Evolutionary conservation across 2,888 invertebrate species (phyloP), one percentile per base, ranked within the genome.

Genomic region (Epiblema foenella): DNA sequence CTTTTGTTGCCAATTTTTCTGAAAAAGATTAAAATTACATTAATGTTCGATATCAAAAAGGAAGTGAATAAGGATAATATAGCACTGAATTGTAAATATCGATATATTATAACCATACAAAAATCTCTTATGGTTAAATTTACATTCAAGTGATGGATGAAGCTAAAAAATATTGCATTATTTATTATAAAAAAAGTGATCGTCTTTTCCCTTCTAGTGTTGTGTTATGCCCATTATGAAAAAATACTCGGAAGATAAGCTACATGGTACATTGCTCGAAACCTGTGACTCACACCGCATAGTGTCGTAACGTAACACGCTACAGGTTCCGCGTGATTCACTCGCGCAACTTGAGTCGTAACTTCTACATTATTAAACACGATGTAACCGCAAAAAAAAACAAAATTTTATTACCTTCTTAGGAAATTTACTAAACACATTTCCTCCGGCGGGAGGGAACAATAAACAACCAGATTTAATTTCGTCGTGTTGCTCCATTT

Each of bases 1-100:
- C 82, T 96, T 96, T 77, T 96, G 97, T 83, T 96, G 96, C 96
- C 97, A 97, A 63, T 96, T 95, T 96, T 97, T 98, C 97, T 98
- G 93, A 73, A 94, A 94, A 74, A 68, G 75, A 76, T 76, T 64
- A 3, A 74, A 57, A 73, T 76, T 39, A 62, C 17, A 49, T 76
- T 54, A 62, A 7, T 17, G 15, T 29, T 15, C 8, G 17, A 1
- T 29, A 51, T 11, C 2, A n/a, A 17, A 49, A 2, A 46, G 18
- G 2, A 17, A 63, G 24, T 51, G 12, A 17, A 49, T 63, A 15
- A 29, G 33, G 49, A 62, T 18, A 63, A 63, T 7, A 12, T 20
- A 63, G 33, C 29, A 51, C 12, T 4, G 12, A 59, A 24, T 60
- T 12, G 12, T 1, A 18, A 18, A 17, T 51, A 12, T 11, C 4